Percentiles rank a stretch among this genome's conserved stretches.
Evolutionary conservation across 1,140 invertebrate genomes (phyloP).

Genomic region (Drosophila leontia): DNA sequence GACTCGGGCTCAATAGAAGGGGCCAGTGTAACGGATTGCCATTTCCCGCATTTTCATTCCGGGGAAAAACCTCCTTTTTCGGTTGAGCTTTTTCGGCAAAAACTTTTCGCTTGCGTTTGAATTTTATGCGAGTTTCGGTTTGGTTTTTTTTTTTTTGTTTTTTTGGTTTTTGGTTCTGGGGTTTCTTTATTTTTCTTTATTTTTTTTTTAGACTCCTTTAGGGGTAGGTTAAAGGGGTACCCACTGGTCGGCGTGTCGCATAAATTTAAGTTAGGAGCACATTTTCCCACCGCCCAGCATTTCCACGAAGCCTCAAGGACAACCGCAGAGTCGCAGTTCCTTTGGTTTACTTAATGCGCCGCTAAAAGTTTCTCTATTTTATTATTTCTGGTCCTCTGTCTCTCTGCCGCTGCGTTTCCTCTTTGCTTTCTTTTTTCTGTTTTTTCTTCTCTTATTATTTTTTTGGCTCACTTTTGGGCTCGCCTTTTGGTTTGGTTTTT

Average conservation of each 20-base stretch:
- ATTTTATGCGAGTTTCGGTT: slow-evolving; percentile 74
- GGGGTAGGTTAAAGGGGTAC: not conserved
- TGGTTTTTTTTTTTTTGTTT: slow-evolving; percentile 19
- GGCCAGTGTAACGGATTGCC: slow-evolving; percentile 25
- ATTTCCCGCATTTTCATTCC: slow-evolving; percentile 12
- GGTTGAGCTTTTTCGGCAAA: slow-evolving; percentile 60
- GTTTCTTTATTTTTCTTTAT: slow-evolving; percentile 10
- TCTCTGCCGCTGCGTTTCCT: slow-evolving; percentile 47
- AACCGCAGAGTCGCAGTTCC: slow-evolving; percentile 78
- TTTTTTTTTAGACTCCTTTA: not conserved
- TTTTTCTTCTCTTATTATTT: slow-evolving; percentile 1
- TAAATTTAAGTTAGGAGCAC: slow-evolving; percentile 81
- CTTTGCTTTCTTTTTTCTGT: not conserved
- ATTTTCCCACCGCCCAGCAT: slow-evolving; percentile 49
- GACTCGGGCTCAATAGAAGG: slow-evolving; percentile 18
- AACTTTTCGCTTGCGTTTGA: slow-evolving; percentile 81
- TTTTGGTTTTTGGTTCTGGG: slow-evolving; percentile 13
- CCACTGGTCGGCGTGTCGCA: slow-evolving; percentile 63
- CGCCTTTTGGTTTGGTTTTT: slow-evolving; percentile 53
- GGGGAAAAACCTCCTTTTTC: slow-evolving; percentile 35
- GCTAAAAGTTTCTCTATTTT: slow-evolving; percentile 83
- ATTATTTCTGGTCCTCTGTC: slow-evolving; percentile 69
- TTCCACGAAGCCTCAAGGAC: slow-evolving; percentile 61
- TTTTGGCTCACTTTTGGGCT: slow-evolving; percentile 22
- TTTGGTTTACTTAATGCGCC: slow-evolving; percentile 80